A percentile compares a stretch with the other conserved stretches of the same genome.
Evolutionary conservation across 1,140 invertebrate genomes (phyloP).

Genomic region (Pararge aegeria): DNA sequence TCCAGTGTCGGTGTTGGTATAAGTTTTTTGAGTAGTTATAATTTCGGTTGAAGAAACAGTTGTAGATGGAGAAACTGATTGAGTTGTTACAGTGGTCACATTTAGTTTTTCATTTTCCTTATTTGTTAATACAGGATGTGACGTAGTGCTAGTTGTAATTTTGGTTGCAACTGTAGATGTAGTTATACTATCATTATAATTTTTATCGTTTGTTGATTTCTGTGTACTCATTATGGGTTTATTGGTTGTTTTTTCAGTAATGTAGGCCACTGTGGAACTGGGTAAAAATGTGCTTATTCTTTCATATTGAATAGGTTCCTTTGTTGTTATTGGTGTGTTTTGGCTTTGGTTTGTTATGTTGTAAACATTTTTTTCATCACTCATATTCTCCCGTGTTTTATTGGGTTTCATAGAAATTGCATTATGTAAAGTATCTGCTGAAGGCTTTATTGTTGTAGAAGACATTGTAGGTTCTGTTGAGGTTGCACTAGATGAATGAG

Average conservation of each 20-base stretch:
- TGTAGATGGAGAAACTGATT: slow-evolving; percentile 66
- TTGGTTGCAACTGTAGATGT: not conserved
- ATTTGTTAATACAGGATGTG: slow-evolving; percentile 20
- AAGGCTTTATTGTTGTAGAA: slow-evolving; percentile 29
- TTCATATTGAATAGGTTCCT: slow-evolving; percentile 27
- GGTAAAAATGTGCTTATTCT: slow-evolving; percentile 45
- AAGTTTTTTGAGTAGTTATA: slow-evolving; percentile 30
- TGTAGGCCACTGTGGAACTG: slow-evolving; percentile 42
- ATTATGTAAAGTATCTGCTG: slow-evolving; percentile 29
- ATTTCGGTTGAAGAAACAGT: slow-evolving; percentile 63
- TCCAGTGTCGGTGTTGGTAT: slow-evolving; percentile 9
- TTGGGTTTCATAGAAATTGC: slow-evolving; percentile 19
- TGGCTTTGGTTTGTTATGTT: slow-evolving; percentile 9
- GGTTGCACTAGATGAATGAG: slow-evolving; percentile 10
- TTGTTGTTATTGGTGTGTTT: not conserved
- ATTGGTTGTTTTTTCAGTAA: slow-evolving; percentile 39
- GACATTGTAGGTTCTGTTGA: slow-evolving; percentile 35
- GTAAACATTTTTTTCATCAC: not conserved
- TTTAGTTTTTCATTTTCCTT: slow-evolving; percentile 54
- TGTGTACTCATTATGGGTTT: slow-evolving; percentile 28
- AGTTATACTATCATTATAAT: not conserved
- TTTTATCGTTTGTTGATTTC: slow-evolving; percentile 1
- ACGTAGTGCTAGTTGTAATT: slow-evolving; percentile 24
- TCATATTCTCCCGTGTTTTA: slow-evolving; percentile 14
- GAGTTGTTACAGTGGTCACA: slow-evolving; percentile 64